A percentile compares a stretch with the other conserved stretches of the same genome.
Conservation (phyloP, 2,888 invertebrate genomes). For the Noctua janthina region DNA sequence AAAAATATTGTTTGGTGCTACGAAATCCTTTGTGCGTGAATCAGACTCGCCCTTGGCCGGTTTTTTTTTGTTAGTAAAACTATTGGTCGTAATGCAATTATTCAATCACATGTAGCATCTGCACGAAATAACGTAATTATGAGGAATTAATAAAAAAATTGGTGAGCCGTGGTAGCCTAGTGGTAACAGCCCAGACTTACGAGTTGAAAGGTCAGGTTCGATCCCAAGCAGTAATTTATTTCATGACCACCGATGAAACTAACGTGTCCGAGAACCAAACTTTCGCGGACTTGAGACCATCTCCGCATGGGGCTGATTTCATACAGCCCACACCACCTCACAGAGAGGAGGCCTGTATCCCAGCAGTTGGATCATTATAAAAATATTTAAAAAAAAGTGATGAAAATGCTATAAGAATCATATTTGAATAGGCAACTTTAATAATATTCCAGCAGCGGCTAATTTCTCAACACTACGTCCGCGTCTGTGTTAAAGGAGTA, state of each 20-base stretch:
- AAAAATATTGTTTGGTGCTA: neutral
- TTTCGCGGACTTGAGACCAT: neutral
- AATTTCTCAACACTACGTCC: neutral
- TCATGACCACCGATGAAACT: no score
- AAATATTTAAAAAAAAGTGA: no score
- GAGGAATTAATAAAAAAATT: neutral
- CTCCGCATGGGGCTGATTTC: neutral
- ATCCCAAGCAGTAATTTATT: no score
- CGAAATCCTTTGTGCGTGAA: neutral
- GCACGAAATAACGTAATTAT: neutral
- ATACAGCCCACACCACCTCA: no score
- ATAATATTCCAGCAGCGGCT: neutral
- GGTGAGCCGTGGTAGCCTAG: no score
- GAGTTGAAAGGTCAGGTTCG: no score
- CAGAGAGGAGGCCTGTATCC: neutral
- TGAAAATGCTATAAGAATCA: neutral
- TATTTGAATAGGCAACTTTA: neutral
- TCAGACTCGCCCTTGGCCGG: neutral
- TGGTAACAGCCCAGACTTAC: no score
- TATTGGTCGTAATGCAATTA: no score
- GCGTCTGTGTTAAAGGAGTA: neutral
- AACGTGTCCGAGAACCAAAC: no score
- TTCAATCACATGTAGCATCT: neutral
- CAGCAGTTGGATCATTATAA: neutral
- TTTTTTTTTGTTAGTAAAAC: no score